Conservation (phyloP, 2,888 invertebrate species). For the Lobophora halterata region DNA sequence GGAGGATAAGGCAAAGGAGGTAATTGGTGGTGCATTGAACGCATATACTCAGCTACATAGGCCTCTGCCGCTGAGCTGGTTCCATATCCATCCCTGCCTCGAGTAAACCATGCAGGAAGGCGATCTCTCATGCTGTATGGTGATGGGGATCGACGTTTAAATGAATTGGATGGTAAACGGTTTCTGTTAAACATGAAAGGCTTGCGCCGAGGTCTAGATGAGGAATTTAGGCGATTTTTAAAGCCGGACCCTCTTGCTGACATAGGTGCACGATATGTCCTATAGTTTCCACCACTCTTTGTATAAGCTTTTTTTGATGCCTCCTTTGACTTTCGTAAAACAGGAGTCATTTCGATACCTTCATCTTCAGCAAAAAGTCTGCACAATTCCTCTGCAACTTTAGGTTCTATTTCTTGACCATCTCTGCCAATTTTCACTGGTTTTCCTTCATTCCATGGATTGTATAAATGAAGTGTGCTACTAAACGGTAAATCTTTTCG, state of each 20-base stretch:
- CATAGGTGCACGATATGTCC: conserved; percentile 72
- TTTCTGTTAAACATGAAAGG: conserved; percentile 84
- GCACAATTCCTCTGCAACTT: conserved; percentile 96
- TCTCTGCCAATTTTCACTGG: conserved; percentile 99
- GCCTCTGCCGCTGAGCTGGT: conserved; percentile 86
- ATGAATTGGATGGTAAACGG: conserved; percentile 76
- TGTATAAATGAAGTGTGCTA: conserved; percentile 95
- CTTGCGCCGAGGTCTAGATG: conserved; percentile 81
- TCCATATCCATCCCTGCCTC: conserved; percentile 67
- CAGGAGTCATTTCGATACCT: conserved; percentile 93
- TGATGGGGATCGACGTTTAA: conserved; percentile 81
- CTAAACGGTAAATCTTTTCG: conserved; percentile 96
- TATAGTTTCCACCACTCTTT: conserved; percentile 76
- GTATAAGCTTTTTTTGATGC: conserved; percentile 84
- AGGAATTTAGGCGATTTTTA: conserved; percentile 74
- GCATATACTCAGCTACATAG: conserved; percentile 93
- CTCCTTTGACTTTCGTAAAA: conserved; percentile 92
- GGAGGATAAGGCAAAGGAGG: conserved; percentile 91
- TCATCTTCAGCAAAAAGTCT: conserved; percentile 96
- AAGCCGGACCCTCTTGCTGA: conserved; percentile 67
- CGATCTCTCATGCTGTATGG: conserved; percentile 79
- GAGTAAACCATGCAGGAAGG: conserved; percentile 83
- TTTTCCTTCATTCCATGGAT: conserved; percentile 99
- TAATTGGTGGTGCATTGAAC: conserved; percentile 91
- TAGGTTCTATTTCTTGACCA: conserved; percentile 98